A percentile compares a stretch with the other conserved stretches of the same genome.
phyloP scores from a whole-genome alignment of 2,888 invertebrate species.

The Pheosia gnoma region DNA sequence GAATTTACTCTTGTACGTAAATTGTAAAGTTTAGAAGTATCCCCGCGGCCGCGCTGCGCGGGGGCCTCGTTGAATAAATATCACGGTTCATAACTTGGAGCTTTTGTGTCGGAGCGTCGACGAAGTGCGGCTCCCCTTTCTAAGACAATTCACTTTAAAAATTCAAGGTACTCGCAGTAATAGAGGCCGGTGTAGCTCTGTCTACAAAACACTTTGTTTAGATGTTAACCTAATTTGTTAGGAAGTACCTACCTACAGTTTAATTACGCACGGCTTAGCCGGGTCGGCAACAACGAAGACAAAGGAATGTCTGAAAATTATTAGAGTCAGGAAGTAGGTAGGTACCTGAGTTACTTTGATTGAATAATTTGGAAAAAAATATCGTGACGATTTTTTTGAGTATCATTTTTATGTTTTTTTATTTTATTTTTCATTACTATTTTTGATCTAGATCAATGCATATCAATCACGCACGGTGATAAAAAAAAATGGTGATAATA shows the following conservation, averaged over 20 bases:
- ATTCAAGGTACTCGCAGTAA: slow-evolving; percentile 35
- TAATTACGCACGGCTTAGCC: background rate
- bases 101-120: slow-evolving; percentile 34
- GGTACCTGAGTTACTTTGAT: too few relatives aligned
- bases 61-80: slow-evolving; percentile 47
- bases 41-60: slow-evolving; percentile 10
- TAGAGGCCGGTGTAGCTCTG: slow-evolving; percentile 28
- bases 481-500: too few relatives aligned
- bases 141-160: slow-evolving; percentile 40
- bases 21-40: slow-evolving; percentile 37
- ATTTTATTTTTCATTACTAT: too few relatives aligned
- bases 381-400: too few relatives aligned
- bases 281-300: background rate
- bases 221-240: slow-evolving; percentile 28
- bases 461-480: too few relatives aligned
- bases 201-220: slow-evolving; percentile 25
- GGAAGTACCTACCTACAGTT: slow-evolving; percentile 8
- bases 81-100: slow-evolving; percentile 44
- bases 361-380: too few relatives aligned
- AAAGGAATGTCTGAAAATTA: background rate
- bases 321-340: too few relatives aligned
- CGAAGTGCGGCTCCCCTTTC: slow-evolving; percentile 33
- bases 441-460: too few relatives aligned
- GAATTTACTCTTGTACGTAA: slow-evolving; percentile 27
- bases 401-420: too few relatives aligned